Evolutionary conservation across 1,140 invertebrate species (phyloP).

Genomic region (Callitettix versicolor): DNA sequence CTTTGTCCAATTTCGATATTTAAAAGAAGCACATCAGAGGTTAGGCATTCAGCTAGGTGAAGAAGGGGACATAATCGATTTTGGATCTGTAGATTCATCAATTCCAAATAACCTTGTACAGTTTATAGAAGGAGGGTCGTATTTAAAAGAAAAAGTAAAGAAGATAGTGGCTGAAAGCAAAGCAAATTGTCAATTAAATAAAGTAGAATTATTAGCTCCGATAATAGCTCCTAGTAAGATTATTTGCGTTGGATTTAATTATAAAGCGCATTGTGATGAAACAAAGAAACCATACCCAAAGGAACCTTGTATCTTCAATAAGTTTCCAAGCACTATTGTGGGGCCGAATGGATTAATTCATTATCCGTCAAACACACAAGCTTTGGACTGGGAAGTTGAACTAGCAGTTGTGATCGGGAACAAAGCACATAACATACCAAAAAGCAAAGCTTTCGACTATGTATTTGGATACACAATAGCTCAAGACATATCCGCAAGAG

Average conservation of each 20-base stretch:
- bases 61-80: constrained; percentile 43
- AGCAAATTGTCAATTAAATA: constrained; percentile 36
- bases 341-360: constrained; percentile 62
- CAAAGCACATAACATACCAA: constrained; percentile 53
- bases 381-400: constrained; percentile 86
- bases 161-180: constrained; percentile 44
- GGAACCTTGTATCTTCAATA: constrained; percentile 69
- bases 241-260: constrained; percentile 68
- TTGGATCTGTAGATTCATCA: constrained; percentile 44
- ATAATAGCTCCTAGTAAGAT: constrained; percentile 64
- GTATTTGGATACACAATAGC: constrained; percentile 80
- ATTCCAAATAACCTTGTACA: constrained; percentile 46
- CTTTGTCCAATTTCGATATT: constrained; percentile 40
- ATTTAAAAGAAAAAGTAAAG: constrained; percentile 39
- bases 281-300: constrained; percentile 56
- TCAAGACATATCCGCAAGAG: constrained; percentile 70
- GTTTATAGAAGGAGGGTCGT: constrained; percentile 39
- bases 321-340: constrained; percentile 63
- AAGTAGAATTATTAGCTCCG: constrained; percentile 50
- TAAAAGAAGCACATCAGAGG: constrained; percentile 40
- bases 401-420: constrained; percentile 77
- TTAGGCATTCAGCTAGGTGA: constrained; percentile 44
- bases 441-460: constrained; percentile 59
- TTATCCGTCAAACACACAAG: constrained; percentile 51
- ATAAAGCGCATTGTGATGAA: constrained; percentile 66